Percentiles rank a stretch among this genome's conserved stretches.
phyloP scores from a whole-genome alignment of 2,888 invertebrate genomes.

The Drosophila rellima region DNA sequence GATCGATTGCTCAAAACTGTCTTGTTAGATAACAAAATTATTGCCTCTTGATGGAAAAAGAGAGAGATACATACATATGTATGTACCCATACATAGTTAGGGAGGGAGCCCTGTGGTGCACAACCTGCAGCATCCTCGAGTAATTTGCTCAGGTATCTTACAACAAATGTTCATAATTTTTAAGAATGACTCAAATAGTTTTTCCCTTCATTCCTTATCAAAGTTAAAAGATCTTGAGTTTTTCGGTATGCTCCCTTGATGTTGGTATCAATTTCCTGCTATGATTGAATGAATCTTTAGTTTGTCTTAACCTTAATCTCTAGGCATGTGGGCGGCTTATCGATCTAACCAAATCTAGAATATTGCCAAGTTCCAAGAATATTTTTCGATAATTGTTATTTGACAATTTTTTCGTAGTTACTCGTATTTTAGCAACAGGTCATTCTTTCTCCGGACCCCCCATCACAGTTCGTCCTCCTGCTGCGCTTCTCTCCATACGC shows the following conservation, averaged over 20 bases:
- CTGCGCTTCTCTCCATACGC: conserved; percentile 6
- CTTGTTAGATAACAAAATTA: conserved; percentile 79
- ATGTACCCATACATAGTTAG: conserved; percentile 2
- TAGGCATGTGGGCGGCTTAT: conserved; percentile 66
- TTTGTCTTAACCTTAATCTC: conserved; percentile 8
- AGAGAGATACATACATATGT: neutral
- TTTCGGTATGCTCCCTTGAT: conserved; percentile 58
- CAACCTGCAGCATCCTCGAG: conserved; percentile 46
- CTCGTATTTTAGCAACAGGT: conserved; percentile 39
- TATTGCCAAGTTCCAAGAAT: conserved; percentile 71
- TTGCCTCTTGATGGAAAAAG: conserved; percentile 40
- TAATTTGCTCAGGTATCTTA: conserved; percentile 78
- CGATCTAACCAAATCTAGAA: conserved; percentile 55
- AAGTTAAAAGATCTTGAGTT: conserved; percentile 43
- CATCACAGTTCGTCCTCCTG: conserved; percentile 1
- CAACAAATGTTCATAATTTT: conserved; percentile 80
- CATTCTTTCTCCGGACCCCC: conserved; percentile 34
- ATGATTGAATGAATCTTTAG: conserved; percentile 74
- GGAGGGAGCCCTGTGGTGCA: conserved; percentile 55
- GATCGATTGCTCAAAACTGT: conserved; percentile 70
- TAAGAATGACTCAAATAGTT: conserved; percentile 76
- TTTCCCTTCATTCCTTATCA: conserved; percentile 57
- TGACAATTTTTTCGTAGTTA: conserved; percentile 40
- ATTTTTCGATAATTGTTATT: conserved; percentile 36
- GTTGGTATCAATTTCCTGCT: conserved; percentile 74